Evolutionary conservation across 2,888 invertebrate genomes (phyloP).

Genomic region (Linnaemya tessellans): DNA sequence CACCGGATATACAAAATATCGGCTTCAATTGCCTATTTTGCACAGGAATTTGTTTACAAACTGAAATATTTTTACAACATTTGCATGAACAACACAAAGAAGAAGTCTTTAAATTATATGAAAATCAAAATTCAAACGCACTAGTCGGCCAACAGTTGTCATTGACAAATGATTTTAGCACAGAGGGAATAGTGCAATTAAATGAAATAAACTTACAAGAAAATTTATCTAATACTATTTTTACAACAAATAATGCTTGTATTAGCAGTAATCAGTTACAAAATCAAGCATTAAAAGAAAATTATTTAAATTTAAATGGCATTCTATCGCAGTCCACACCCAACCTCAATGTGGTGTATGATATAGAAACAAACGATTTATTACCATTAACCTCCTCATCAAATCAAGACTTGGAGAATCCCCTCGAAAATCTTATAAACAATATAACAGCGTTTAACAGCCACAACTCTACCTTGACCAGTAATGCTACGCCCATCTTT

Average conservation of each 20-base stretch:
- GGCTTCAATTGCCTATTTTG: slow-evolving; percentile 80
- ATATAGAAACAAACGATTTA: slow-evolving; percentile 37
- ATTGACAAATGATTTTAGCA: slow-evolving; percentile 10
- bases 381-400: slow-evolving; percentile 39
- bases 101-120: slow-evolving; percentile 77
- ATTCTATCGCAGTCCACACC: slow-evolving; percentile 9
- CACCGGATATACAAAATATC: slow-evolving; percentile 78
- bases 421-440: slow-evolving; percentile 34
- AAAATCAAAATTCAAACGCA: slow-evolving; percentile 54
- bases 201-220: slow-evolving; percentile 31
- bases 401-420: slow-evolving; percentile 56
- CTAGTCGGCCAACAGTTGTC: slow-evolving; percentile 23
- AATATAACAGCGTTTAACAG: slow-evolving; percentile 2
- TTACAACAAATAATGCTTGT: slow-evolving; percentile 29
- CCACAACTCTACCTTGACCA: not conserved
- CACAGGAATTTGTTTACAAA: slow-evolving; percentile 78
- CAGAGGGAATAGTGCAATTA: slow-evolving; percentile 45
- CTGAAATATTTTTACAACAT: slow-evolving; percentile 78
- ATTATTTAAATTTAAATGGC: slow-evolving; percentile 36
- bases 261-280: slow-evolving; percentile 12
- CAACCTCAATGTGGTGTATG: slow-evolving; percentile 41
- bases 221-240: slow-evolving; percentile 35
- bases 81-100: slow-evolving; percentile 77
- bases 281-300: slow-evolving; percentile 37
- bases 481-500: slow-evolving; percentile 18